A percentile compares a stretch with the other conserved stretches of the same genome.
Conservation (phyloP, 2,888 invertebrate species). For the Drosophila bunnanda region DNA sequence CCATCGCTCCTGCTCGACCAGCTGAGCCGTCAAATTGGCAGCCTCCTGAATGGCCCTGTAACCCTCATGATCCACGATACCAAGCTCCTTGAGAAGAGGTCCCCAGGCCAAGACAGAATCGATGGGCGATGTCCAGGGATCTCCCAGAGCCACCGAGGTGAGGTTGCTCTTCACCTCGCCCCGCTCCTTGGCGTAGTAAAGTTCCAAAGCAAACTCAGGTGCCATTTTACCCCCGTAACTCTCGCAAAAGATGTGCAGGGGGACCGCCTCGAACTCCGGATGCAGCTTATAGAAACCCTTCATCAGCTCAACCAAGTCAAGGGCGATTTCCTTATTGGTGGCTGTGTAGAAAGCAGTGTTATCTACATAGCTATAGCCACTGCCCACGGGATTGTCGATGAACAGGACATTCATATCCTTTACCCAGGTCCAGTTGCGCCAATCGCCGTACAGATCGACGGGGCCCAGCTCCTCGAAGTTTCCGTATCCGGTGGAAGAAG, state of each 20-base stretch:
- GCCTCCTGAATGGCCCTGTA: slow-evolving; percentile 86
- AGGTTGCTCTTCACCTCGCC: slow-evolving; percentile 89
- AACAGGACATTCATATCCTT: slow-evolving; percentile 92
- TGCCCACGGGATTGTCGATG: slow-evolving; percentile 95
- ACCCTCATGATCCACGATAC: slow-evolving; percentile 89
- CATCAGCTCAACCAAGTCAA: slow-evolving; percentile 91
- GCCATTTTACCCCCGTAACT: slow-evolving; percentile 98
- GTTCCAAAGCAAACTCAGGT: slow-evolving; percentile 89
- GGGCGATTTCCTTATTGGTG: slow-evolving; percentile 88
- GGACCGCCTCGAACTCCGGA: slow-evolving; percentile 89
- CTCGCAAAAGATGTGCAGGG: slow-evolving; percentile 94
- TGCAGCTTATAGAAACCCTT: slow-evolving; percentile 88
- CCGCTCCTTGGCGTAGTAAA: slow-evolving; percentile 87
- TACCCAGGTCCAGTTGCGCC: slow-evolving; percentile 91
- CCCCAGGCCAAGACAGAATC: slow-evolving; percentile 94
- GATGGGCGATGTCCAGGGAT: slow-evolving; percentile 95
- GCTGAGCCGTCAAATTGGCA: slow-evolving; percentile 86
- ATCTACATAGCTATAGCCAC: slow-evolving; percentile 93
- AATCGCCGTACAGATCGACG: slow-evolving; percentile 87
- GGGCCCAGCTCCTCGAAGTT: slow-evolving; percentile 94
- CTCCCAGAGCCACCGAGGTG: slow-evolving; percentile 92
- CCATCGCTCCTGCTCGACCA: slow-evolving; percentile 87
- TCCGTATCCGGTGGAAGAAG: slow-evolving; percentile 91
- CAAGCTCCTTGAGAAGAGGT: slow-evolving; percentile 90
- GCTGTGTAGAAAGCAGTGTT: slow-evolving; percentile 85